Percentiles rank a stretch among this genome's conserved stretches.
Evolutionary conservation across 2,797 vertebrate genomes (phyloP).

Genomic region (Leptatherina wallacei): DNA sequence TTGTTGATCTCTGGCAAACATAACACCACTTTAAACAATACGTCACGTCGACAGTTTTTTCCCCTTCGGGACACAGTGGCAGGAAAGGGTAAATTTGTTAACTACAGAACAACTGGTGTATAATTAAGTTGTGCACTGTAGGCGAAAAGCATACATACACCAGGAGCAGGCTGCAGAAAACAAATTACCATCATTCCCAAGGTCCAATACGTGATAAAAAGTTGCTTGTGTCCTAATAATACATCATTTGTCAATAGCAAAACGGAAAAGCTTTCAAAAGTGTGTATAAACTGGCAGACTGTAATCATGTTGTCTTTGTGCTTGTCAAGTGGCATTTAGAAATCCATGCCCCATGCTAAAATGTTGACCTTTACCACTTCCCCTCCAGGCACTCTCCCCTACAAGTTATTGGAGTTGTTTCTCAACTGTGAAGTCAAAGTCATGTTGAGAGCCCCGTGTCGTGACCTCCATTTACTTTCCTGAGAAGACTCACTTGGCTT

Average conservation of each 20-base stretch:
- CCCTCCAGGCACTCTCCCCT: constrained; percentile 62
- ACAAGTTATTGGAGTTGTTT: constrained; percentile 79
- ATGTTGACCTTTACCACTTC: constrained; percentile 74
- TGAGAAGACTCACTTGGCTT: constrained; percentile 75
- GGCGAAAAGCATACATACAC: constrained; percentile 57
- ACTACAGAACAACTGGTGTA: constrained; percentile 68
- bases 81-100: constrained; percentile 77
- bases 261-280: constrained; percentile 61
- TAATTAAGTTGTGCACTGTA: constrained; percentile 76
- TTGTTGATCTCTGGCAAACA: constrained; percentile 67
- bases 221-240: constrained; percentile 61
- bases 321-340: constrained; percentile 77
- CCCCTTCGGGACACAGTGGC: constrained; percentile 51
- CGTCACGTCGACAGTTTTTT: constrained; percentile 60
- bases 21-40: constrained; percentile 61
- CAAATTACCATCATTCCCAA: constrained; percentile 69
- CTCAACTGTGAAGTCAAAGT: constrained; percentile 78
- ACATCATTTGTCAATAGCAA: constrained; percentile 70
- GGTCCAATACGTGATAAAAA: constrained; percentile 65
- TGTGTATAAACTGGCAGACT: constrained; percentile 50
- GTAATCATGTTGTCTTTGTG: constrained; percentile 76
- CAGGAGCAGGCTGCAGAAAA: constrained; percentile 54
- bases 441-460: constrained; percentile 70
- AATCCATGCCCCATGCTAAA: constrained; percentile 74
- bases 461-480: constrained; percentile 82